Percentiles rank a stretch among this genome's conserved stretches.
Conservation (phyloP, 1,140 invertebrate species). For the Drosophila lacteicornis region DNA sequence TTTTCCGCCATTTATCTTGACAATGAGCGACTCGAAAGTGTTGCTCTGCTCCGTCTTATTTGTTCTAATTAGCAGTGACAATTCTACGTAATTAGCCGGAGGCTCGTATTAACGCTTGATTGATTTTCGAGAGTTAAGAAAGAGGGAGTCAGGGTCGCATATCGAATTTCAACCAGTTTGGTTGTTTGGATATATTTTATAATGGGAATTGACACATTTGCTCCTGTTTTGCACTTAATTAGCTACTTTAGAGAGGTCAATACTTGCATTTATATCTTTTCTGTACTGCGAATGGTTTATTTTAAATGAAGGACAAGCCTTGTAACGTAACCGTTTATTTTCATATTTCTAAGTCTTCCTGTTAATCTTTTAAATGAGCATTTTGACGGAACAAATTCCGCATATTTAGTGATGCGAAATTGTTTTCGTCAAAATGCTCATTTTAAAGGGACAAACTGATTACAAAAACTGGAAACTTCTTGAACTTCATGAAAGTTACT, state of each 20-base stretch:
- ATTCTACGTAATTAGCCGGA: constrained; percentile 79
- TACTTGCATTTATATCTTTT: too few relatives aligned
- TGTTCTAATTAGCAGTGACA: constrained; percentile 83
- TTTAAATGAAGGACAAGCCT: too few relatives aligned
- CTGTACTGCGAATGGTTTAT: too few relatives aligned
- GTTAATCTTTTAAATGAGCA: too few relatives aligned
- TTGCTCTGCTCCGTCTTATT: constrained; percentile 48
- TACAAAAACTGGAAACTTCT: too few relatives aligned
- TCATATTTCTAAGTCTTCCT: too few relatives aligned
- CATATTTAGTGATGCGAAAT: too few relatives aligned
- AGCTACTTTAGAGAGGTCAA: background rate
- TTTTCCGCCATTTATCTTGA: constrained; percentile 65
- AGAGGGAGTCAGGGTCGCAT: constrained; percentile 12
- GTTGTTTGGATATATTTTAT: constrained; percentile 45
- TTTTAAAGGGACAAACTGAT: too few relatives aligned
- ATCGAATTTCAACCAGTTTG: constrained; percentile 69
- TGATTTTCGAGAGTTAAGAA: constrained; percentile 33
- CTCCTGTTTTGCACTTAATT: constrained; percentile 51
- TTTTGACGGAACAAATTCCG: too few relatives aligned
- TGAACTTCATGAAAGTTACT: too few relatives aligned
- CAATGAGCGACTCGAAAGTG: constrained; percentile 52
- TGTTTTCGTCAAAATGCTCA: too few relatives aligned
- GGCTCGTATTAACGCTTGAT: constrained; percentile 62
- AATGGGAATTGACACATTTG: constrained; percentile 61
- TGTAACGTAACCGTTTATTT: too few relatives aligned